Conservation (phyloP, 2,113 vertebrate genomes). For the Puffinus mauretanicus region DNA sequence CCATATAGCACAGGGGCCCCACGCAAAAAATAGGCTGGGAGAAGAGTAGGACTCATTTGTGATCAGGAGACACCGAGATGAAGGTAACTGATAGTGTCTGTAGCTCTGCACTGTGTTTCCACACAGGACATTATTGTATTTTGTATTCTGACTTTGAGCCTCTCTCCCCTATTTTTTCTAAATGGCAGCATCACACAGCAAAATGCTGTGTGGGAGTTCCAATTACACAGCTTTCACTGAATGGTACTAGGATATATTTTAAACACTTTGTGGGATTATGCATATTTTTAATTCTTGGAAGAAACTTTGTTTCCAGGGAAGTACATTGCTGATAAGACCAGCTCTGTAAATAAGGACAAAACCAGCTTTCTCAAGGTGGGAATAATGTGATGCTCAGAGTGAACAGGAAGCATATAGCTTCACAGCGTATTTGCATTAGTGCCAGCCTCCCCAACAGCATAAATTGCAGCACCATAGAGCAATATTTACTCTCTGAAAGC, state of each 20-base stretch:
- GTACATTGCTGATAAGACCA: not conserved
- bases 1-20: not conserved
- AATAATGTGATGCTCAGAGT: not conserved
- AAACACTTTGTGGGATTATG: not conserved
- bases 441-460: not conserved
- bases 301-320: constrained; percentile 24
- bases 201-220: not conserved
- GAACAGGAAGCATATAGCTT: not conserved
- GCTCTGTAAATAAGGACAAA: not conserved
- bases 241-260: not conserved
- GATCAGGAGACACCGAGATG: not conserved
- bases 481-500: not conserved
- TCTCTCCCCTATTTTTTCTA: not conserved
- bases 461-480: not conserved
- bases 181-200: not conserved
- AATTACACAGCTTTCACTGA: constrained; percentile 19
- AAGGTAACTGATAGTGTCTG: not conserved
- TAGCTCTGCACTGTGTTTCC: not conserved
- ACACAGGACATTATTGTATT: not conserved
- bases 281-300: constrained; percentile 29
- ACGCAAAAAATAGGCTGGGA: rapidly evolving
- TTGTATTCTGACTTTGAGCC: not conserved
- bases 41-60: rapidly evolving
- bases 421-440: not conserved
- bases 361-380: not conserved